Evolutionary conservation across 1,140 invertebrate genomes (phyloP), one percentile per base, ranked within the genome.

Genomic region (Dolichoris vasculosae): DNA sequence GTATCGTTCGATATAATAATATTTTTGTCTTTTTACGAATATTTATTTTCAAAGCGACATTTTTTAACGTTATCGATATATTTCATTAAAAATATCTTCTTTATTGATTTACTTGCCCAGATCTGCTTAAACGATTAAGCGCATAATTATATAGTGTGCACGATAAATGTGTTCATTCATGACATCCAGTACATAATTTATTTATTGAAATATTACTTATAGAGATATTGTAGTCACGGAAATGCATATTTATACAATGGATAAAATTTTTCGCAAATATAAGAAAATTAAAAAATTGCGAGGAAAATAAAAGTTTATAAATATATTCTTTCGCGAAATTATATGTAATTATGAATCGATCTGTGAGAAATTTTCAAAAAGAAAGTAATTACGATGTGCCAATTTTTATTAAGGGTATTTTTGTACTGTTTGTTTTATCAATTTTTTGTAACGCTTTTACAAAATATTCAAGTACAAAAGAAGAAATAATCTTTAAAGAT

Each of bases 311-410:
- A 75, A 46, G 43, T 75, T 48, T 77, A 51, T 55, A 59, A 17
- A 13, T 82, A 73, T 7, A 82, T 38, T 69, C 17, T 43, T 76
- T 55, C 17, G 38, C 15, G 3, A 83, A 64, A 2, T 83, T 73
- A 59, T 38, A 63, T 35, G 13, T 59, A 32, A 38, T n/a, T 55
- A 30, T 13, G 17, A 77, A 64, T 75, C 23, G 2, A 71, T 71
- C 9, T 2, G 38, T 30, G 48, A 79, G 30, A 69, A 84, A 67
- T 35, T 30, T 69, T 30, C 59, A 51, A 51, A 78, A 30, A 78
- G 64, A 85, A 85, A 85, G 83, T 85, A 85, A 80, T 79, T 80
- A 85, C n/a, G 20, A 80, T 80, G 83, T 85, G 83, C 83, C 83
- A 48, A 85, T 63, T 6, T 30, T 85, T 79, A 4, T 59, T 51